Evolutionary conservation across 2,888 invertebrate species (phyloP).

Genomic region (Agriotes lineatus): DNA sequence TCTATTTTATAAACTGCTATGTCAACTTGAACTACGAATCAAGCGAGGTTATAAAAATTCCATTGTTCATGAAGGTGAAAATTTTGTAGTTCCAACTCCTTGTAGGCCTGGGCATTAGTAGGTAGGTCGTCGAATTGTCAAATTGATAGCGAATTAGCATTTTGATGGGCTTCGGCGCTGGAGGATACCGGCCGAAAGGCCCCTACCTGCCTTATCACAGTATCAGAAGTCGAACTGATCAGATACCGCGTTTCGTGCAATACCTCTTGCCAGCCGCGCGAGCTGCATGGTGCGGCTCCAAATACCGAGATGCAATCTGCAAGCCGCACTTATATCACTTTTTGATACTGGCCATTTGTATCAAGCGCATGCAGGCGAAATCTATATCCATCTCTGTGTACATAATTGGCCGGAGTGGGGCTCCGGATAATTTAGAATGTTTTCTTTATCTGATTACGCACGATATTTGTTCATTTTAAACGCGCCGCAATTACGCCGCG

Average conservation of each 20-base stretch:
- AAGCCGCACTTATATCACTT: conserved; percentile 34
- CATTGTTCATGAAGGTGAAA: too few species aligned
- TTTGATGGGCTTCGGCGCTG: conserved; percentile 21
- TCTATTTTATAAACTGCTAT: too few species aligned
- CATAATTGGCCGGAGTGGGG: conserved; percentile 39
- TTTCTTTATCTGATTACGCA: conserved; percentile 46
- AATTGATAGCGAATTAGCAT: conserved; percentile 27
- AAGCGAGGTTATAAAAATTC: too few species aligned
- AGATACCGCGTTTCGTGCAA: conserved; percentile 32
- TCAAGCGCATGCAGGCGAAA: conserved; percentile 27
- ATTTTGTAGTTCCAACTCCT: too few species aligned
- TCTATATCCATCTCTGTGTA: conserved; percentile 34
- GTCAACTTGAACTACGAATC: too few species aligned
- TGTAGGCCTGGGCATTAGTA: too few species aligned
- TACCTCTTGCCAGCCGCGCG: conserved; percentile 30
- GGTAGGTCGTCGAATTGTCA: too few species aligned
- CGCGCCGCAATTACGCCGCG: conserved; percentile 26
- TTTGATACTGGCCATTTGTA: conserved; percentile 34
- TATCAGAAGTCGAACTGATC: conserved; percentile 22
- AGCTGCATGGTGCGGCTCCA: conserved; percentile 13
- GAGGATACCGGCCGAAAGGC: conserved; percentile 8
- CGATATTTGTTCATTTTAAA: conserved; percentile 46
- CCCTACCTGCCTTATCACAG: conserved; percentile 31
- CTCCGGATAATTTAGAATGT: conserved; percentile 44
- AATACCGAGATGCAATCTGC: too few species aligned